Conservation (phyloP, 2,113 vertebrate genomes). For the Ariopsis seemanni region DNA sequence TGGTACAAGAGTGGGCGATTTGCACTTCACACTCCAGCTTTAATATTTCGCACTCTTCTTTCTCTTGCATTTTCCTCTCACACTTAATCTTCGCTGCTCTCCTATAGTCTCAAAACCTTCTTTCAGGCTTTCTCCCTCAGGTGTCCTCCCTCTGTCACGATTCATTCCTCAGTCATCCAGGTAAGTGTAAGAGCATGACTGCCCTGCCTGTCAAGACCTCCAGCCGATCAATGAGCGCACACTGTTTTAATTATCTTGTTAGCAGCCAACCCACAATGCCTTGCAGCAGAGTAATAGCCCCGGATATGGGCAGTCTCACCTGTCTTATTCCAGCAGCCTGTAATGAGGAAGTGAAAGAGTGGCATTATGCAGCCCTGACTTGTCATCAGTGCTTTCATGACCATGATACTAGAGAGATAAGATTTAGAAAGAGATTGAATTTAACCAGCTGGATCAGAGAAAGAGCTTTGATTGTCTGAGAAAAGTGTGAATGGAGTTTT, state of each 20-base stretch:
- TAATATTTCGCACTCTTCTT: slow-evolving; percentile 14
- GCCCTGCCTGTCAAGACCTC: background rate
- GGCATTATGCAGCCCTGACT: background rate
- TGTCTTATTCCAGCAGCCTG: slow-evolving; percentile 6
- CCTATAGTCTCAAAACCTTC: background rate
- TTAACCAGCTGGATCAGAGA: background rate
- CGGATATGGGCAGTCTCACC: slow-evolving; percentile 8
- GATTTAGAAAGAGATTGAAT: background rate
- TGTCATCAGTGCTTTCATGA: slow-evolving; percentile 23
- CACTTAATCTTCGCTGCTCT: background rate
- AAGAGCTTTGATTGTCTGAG: background rate
- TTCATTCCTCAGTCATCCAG: background rate
- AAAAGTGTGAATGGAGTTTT: background rate
- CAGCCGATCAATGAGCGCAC: background rate
- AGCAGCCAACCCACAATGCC: background rate
- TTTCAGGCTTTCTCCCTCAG: too few relatives aligned
- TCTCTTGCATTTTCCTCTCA: slow-evolving; percentile 16
- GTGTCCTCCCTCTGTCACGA: background rate
- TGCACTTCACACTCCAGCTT: slow-evolving; percentile 32
- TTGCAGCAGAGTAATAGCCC: background rate
- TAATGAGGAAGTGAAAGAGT: slow-evolving; percentile 21
- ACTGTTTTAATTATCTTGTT: background rate
- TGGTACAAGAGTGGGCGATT: slow-evolving; percentile 45
- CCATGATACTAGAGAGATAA: slow-evolving; percentile 6
- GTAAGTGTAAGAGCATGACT: background rate